Conservation (phyloP, 1,140 invertebrate genomes). For the Aculops lycopersici region DNA sequence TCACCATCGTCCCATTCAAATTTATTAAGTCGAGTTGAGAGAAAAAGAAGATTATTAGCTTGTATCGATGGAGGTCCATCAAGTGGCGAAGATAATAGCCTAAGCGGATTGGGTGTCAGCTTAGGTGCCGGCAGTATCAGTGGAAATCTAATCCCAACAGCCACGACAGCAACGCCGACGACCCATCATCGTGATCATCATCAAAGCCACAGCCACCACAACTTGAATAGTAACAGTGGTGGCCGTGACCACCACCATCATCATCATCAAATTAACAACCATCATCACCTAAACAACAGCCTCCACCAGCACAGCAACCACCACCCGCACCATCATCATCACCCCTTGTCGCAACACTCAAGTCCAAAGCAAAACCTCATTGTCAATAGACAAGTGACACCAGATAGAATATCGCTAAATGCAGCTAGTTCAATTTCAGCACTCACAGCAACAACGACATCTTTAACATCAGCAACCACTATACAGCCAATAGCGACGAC, state of each 20-base stretch:
- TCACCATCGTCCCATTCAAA: too few species aligned
- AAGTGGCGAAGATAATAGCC: too few species aligned
- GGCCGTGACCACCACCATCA: neutral
- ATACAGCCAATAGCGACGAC: conserved; percentile 6
- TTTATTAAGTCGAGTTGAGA: too few species aligned
- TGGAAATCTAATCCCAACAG: too few species aligned
- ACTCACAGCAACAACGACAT: conserved; percentile 1
- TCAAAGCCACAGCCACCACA: neutral
- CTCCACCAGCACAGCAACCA: neutral
- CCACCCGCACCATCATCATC: neutral
- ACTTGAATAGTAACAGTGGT: neutral
- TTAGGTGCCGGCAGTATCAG: neutral
- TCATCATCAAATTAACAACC: neutral
- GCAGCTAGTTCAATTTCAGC: neutral
- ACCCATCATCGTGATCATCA: neutral
- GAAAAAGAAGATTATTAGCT: too few species aligned
- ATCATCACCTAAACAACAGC: neutral
- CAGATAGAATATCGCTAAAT: neutral
- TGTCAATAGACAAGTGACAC: neutral
- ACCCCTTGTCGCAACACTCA: neutral
- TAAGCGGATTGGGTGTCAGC: too few species aligned
- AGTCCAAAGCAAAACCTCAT: neutral
- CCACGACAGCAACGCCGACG: neutral
- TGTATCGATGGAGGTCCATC: too few species aligned
- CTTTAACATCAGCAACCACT: conserved; percentile 3